phyloP scores from a whole-genome alignment of 2,888 invertebrate species.

The Sialis lutaria region DNA sequence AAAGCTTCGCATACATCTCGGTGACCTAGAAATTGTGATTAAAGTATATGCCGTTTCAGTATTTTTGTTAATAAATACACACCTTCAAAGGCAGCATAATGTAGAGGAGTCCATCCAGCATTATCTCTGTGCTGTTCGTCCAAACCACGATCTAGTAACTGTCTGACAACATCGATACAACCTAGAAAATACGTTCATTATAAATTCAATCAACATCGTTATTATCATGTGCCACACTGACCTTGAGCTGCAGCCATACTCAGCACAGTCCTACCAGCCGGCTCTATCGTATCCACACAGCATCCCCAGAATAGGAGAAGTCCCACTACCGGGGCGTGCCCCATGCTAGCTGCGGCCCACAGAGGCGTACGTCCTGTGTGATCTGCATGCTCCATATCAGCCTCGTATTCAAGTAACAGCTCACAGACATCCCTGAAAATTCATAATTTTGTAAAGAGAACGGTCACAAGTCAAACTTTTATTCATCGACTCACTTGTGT shows the following conservation, averaged over 20 bases:
- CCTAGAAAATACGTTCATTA: constrained; percentile 21
- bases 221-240: constrained; percentile 8
- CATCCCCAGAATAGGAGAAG: constrained; percentile 89
- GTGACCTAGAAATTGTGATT: constrained; percentile 37
- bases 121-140: constrained; percentile 83
- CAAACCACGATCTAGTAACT: constrained; percentile 70
- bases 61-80: constrained; percentile 2
- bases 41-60: not conserved
- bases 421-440: constrained; percentile 66
- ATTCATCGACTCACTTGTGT: constrained; percentile 41
- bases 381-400: constrained; percentile 79
- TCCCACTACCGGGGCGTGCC: constrained; percentile 72
- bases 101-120: constrained; percentile 93
- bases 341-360: constrained; percentile 88
- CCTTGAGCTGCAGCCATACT: constrained; percentile 75
- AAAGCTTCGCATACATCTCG: constrained; percentile 64
- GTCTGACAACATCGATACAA: constrained; percentile 74
- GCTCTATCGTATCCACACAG: constrained; percentile 86
- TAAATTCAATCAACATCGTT: not conserved
- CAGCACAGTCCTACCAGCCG: constrained; percentile 80
- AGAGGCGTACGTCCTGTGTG: constrained; percentile 67
- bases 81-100: constrained; percentile 89
- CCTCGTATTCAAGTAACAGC: constrained; percentile 75
- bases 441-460: not conserved
- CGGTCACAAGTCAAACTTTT: not conserved